Conservation (phyloP, 1,140 invertebrate species). For the Pseudomyrmex dendroicus region DNA sequence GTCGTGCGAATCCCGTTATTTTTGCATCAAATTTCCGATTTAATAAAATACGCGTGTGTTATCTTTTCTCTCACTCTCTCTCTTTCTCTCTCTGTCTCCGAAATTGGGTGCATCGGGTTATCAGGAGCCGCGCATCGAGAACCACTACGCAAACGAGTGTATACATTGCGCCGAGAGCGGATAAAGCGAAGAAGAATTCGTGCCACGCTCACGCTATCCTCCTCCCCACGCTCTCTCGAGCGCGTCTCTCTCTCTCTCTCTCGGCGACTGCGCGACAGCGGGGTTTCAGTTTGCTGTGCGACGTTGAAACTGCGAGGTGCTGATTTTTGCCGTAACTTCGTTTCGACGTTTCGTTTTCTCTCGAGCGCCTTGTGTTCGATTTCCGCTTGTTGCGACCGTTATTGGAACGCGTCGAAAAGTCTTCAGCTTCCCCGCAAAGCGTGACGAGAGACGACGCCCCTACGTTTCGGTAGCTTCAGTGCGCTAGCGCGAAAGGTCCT, state of each 20-base stretch:
- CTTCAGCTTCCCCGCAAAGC: neutral
- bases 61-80: too few species aligned
- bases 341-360: neutral
- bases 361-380: slow-evolving; percentile 17
- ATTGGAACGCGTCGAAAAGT: slow-evolving; percentile 27
- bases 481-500: neutral
- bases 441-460: slow-evolving; percentile 18
- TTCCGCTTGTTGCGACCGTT: slow-evolving; percentile 46
- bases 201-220: slow-evolving; percentile 5
- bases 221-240: slow-evolving; percentile 9
- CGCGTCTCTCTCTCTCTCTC: neutral
- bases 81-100: too few species aligned
- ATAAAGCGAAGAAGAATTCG: slow-evolving; percentile 42
- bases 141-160: neutral
- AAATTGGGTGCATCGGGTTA: too few species aligned
- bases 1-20: too few species aligned
- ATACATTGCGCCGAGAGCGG: slow-evolving; percentile 42
- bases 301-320: neutral
- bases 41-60: too few species aligned
- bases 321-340: neutral
- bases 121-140: neutral
- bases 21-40: too few species aligned
- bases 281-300: slow-evolving; percentile 64
- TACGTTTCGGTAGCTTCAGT: slow-evolving; percentile 28
- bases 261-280: slow-evolving; percentile 35